These are phyloP conservation scores for Origma solitaria DNA, from an alignment of 2,113 vertebrate genomes.

Conservation along the genomic window DNA sequence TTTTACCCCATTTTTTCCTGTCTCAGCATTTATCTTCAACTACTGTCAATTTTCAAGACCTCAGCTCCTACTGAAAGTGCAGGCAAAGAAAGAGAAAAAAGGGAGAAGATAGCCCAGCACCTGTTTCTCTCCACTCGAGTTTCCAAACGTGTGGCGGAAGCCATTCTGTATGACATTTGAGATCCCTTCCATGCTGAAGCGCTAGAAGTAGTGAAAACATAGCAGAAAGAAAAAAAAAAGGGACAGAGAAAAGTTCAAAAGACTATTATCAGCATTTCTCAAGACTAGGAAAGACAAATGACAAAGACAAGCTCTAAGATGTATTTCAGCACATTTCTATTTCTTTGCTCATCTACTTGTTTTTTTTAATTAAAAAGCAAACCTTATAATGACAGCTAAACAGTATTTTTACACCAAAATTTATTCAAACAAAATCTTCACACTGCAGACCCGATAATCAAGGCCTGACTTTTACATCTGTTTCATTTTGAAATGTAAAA, in stretches of 20 bases:
- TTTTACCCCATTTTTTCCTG: neutral
- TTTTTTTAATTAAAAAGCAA: neutral
- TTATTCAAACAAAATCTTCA: neutral
- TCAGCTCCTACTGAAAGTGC: constrained; percentile 31
- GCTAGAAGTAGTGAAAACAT: constrained; percentile 74
- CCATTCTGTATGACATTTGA: constrained; percentile 98
- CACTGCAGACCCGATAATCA: rapidly evolving
- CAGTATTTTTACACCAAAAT: neutral
- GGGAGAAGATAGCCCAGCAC: constrained; percentile 76
- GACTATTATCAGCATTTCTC: constrained; percentile 62
- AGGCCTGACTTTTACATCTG: neutral
- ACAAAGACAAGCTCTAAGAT: constrained; percentile 55
- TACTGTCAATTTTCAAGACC: neutral
- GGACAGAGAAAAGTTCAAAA: constrained; percentile 75
- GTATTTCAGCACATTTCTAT: constrained; percentile 37
- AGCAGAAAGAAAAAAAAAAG: constrained; percentile 60
- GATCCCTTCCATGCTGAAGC: constrained; percentile 97
- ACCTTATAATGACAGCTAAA: neutral
- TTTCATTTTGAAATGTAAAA: neutral
- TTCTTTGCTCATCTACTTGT: neutral
- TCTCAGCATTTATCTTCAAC: neutral
- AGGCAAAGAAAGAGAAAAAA: constrained; percentile 60
- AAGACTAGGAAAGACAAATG: constrained; percentile 7
- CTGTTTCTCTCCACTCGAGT: constrained; percentile 95
- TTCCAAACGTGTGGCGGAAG: constrained; percentile 95